phyloP scores from a whole-genome alignment of 2,888 invertebrate species.

The Argyra leucocephala region DNA sequence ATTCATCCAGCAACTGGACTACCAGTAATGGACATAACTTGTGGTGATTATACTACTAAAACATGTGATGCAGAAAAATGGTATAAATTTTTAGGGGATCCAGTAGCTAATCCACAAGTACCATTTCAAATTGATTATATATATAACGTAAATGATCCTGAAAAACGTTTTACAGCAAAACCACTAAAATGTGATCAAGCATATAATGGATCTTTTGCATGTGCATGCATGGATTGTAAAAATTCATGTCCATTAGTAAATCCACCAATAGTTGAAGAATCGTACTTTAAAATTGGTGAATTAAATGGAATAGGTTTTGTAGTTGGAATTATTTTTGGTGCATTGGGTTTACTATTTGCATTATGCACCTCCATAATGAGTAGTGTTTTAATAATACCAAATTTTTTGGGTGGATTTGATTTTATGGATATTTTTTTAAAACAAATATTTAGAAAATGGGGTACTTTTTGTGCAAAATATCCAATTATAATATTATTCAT shows the following conservation, averaged over 20 bases:
- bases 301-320: slow-evolving; percentile 58
- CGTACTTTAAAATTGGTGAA: slow-evolving; percentile 49
- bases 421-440: slow-evolving; percentile 33
- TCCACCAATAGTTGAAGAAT: slow-evolving; percentile 41
- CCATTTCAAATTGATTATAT: slow-evolving; percentile 57
- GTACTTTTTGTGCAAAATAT: slow-evolving; percentile 54
- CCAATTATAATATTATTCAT: slow-evolving; percentile 56
- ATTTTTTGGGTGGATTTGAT: slow-evolving; percentile 35
- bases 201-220: slow-evolving; percentile 49
- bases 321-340: slow-evolving; percentile 49
- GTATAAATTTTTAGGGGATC: slow-evolving; percentile 57
- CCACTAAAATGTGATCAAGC: slow-evolving; percentile 53
- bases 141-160: slow-evolving; percentile 36
- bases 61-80: slow-evolving; percentile 61
- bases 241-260: slow-evolving; percentile 51
- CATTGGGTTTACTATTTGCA: slow-evolving; percentile 35
- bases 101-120: slow-evolving; percentile 45
- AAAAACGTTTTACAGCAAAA: slow-evolving; percentile 43
- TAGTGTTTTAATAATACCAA: slow-evolving; percentile 27
- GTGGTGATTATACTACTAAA: slow-evolving; percentile 55
- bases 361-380: slow-evolving; percentile 23
- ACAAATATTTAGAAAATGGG: slow-evolving; percentile 43
- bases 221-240: slow-evolving; percentile 70
- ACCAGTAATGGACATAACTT: slow-evolving; percentile 68
- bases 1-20: slow-evolving; percentile 65